Base-by-base conservation (phyloP, 2,113 vertebrate species). In the Pollachius pollachius region DNA sequence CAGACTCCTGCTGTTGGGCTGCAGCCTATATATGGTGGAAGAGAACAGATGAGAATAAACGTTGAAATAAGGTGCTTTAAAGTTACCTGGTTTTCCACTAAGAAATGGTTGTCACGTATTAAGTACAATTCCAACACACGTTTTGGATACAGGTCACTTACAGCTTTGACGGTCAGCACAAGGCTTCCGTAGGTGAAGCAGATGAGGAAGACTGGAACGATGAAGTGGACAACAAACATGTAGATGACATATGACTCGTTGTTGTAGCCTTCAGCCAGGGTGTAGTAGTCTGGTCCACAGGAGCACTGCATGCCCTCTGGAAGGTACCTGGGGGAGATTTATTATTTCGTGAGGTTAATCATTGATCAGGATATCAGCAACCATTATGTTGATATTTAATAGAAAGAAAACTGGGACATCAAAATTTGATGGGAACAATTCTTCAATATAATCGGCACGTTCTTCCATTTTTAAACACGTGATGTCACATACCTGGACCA, bases 141-240 rank as follows among this genome's bases (percentile, higher is more conserved):
- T 16, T 54, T 13, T 16, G 16, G 16, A 54, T 54, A 7, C 30
- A 5, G 30, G 30, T 34, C 30, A 70, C 2, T 88, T 88, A 94
- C 93, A 79, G 92, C 92, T 74, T 92, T 90, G 74, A 94, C 93
- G 90, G 93, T 94, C 82, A 90, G 76, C 0, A 94, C 90, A 52
- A 94, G 91, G 62, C 83, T 89, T 19, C 93, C 92, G 0, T 93
- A 94, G 62, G 92, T 92, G 80, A 93, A 94, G 85, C 93, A 92
- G 34, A 94, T 94, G 75, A 88, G 15, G 68, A 76, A 9, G 3
- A 94, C 89, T 0, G 93, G 93, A 62, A 88, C 7, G 25, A 77
- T 4, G 85, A 94, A 94, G 81, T 93, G 88, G 71, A 88, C 72
- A 62, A 74, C 0, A 23, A 94, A 94, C 93, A 94, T 77, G 83